These are phyloP conservation scores for Paradoxurus hermaphroditus DNA, from an alignment of 2,113 vertebrate genomes.

Conservation along the genomic window DNA sequence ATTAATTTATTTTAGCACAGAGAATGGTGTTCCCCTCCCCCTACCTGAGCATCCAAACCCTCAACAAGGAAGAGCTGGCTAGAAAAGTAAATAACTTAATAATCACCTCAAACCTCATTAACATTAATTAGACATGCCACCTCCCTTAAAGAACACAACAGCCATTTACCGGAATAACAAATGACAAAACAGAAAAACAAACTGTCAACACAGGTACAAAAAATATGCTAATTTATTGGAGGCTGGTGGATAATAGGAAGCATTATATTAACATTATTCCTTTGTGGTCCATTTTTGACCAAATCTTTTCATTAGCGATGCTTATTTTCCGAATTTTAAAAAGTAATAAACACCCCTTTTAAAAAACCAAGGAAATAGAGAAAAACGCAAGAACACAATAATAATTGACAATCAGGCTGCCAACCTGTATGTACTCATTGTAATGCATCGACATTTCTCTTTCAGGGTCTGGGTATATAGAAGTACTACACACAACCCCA, in stretches of 20 bases:
- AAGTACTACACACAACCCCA: not conserved
- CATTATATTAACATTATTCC: not conserved
- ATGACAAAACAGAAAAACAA: not conserved
- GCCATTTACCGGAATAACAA: conserved; percentile 19
- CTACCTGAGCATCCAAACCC: not conserved
- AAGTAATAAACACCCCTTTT: not conserved
- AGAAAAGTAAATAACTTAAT: not conserved
- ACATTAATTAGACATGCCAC: not conserved
- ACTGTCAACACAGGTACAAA: not conserved
- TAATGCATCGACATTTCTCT: not conserved
- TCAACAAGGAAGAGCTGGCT: not conserved
- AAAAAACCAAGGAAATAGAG: not conserved
- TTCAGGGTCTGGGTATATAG: not conserved
- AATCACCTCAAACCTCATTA: not conserved
- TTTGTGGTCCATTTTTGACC: not conserved
- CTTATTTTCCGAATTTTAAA: not conserved
- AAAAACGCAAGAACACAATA: not conserved
- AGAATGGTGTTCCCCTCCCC: not conserved
- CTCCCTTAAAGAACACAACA: not conserved
- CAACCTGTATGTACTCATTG: not conserved
- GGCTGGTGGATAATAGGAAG: not conserved
- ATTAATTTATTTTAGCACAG: conserved; percentile 27
- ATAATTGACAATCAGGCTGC: not conserved
- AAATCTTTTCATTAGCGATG: conserved; percentile 20
- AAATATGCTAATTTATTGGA: not conserved